Base-by-base conservation (phyloP, 2,113 vertebrate species). In the Corydoras sp. region DNA sequence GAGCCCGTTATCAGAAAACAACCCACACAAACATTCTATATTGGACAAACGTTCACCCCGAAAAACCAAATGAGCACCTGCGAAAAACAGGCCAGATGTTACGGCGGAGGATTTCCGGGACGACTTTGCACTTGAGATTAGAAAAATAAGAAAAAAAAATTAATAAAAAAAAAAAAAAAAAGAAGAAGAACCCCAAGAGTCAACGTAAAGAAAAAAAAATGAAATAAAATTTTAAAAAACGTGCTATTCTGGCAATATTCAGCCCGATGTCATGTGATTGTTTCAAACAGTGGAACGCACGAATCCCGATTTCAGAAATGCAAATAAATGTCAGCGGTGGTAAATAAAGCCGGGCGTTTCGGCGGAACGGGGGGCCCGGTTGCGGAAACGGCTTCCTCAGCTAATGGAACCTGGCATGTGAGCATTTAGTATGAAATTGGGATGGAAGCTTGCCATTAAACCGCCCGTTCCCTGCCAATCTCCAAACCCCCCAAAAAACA, bases 1-100 rank as follows among this genome's bases (percentile, higher is more conserved):
- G 24, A 15, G 31, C 56, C 12, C 24, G 68, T 83, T 78, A 80
- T 81, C 85, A 84, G 82, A 84, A 84, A 88, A 85, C 82, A 67
- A 29, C 55, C 74, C 69, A 58, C 70, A 62, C 30, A 77, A 49
- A 73, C 74, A 72, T 51, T 67, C 68, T 75, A 49, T 79, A 65
- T 81, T 71, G 79, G 83, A 79, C 72, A 78, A 84, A 83, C 81
- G 76, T 77, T 77, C 62, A 49, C 68, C 75, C 75, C 80, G 75
- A 90, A 81, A 77, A 90, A 81, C 86, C 87, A 89, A 89, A 90
- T 89, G 85, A 89, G 83, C 89, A 90, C 88, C 89, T 90, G 89
- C 80, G 78, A 83, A 83, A 73, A 10, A 79, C 78, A 83, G 84
- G 48, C 87, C 85, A 88, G 85, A 87, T 86, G 74, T 77, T 80